A percentile compares a stretch with the other conserved stretches of the same genome.
These are phyloP conservation scores for Albula goreensis DNA, from an alignment of 2,113 vertebrate genomes.

Conservation along the genomic window DNA sequence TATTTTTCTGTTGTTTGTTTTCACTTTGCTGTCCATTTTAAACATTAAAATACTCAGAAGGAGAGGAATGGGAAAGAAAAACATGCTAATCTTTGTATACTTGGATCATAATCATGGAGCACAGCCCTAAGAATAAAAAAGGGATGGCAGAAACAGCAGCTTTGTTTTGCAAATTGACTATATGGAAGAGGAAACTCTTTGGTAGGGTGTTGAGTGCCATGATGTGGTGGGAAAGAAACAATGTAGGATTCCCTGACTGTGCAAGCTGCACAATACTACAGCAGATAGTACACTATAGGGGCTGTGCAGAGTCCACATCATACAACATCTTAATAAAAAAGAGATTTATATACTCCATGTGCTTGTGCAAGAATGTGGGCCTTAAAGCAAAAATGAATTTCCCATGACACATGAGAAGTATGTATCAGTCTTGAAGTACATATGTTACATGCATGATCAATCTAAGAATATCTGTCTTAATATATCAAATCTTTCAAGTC, in stretches of 20 bases:
- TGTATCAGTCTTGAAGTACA: too few species aligned
- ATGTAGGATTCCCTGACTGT: background rate
- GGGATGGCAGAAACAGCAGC: background rate
- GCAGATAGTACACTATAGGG: too few species aligned
- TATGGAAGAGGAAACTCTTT: background rate
- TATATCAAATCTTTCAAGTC: too few species aligned
- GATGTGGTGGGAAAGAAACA: background rate
- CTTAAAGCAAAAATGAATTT: too few species aligned
- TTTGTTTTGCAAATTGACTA: background rate
- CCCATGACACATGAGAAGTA: too few species aligned
- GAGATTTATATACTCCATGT: too few species aligned
- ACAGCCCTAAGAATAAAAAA: background rate
- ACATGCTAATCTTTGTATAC: conserved; percentile 2
- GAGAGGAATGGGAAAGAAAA: too few species aligned
- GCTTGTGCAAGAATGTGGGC: too few species aligned
- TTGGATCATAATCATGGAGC: background rate
- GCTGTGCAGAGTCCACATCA: too few species aligned
- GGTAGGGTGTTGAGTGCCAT: background rate
- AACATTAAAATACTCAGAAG: background rate
- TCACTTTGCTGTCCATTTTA: conserved; percentile 12
- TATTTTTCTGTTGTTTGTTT: background rate
- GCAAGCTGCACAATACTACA: background rate
- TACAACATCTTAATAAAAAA: too few species aligned
- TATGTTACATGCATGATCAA: too few species aligned
- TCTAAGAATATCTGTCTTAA: too few species aligned